These are phyloP conservation scores for Burhinus oedicnemus DNA, from an alignment of 2,113 vertebrate genomes.

Conservation along the genomic window DNA sequence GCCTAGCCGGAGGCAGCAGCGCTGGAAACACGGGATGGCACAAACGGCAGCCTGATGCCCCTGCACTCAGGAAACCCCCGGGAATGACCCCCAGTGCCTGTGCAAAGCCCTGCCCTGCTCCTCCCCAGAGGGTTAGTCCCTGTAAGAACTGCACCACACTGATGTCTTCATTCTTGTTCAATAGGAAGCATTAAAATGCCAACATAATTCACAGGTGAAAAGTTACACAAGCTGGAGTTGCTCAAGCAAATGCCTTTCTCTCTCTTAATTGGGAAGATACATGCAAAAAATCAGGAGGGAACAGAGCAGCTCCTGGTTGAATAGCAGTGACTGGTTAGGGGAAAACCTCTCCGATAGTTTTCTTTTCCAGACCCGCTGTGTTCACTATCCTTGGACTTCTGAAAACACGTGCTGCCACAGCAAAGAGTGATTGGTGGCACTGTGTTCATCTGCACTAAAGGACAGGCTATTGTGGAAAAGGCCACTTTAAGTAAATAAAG, in stretches of 20 bases:
- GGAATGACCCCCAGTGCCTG: neutral
- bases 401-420: neutral
- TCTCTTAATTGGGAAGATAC: neutral
- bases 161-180: neutral
- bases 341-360: neutral
- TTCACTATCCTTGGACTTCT: neutral
- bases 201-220: neutral
- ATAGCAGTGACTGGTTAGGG: neutral
- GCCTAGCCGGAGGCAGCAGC: accelerated
- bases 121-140: neutral
- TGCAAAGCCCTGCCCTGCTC: accelerated
- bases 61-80: neutral
- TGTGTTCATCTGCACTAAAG: neutral
- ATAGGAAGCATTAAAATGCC: neutral
- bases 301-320: neutral
- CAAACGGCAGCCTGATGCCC: neutral
- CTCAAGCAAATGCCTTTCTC: neutral
- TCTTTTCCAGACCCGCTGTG: neutral
- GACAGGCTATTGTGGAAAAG: neutral
- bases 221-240: neutral
- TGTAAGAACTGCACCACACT: accelerated
- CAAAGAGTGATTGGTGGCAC: accelerated
- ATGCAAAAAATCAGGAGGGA: neutral
- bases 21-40: neutral
- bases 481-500: neutral